Evolutionary conservation across 2,888 invertebrate genomes (phyloP), one percentile per base, ranked within the genome.

Genomic region (Patella ulyssiponensis): DNA sequence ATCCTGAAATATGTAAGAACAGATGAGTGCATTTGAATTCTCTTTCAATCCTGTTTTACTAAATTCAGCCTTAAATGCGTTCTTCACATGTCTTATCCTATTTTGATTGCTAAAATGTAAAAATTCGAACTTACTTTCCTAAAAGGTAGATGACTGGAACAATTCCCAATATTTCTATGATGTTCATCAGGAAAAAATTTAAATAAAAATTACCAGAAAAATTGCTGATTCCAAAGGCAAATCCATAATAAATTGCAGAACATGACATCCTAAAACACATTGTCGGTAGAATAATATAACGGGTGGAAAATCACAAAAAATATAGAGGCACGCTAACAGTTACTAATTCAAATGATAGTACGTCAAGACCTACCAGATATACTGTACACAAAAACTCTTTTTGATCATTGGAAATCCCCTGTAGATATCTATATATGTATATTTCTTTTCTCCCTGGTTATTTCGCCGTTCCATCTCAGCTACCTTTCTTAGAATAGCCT

Each of bases 131-230:
- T 64, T 64, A 64, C 64, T 64, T 64, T 64, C 20, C 20, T 64
- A 64, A 23, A 64, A 64, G 23, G 23, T 64, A 64, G 23, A 64
- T 64, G 14, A 64, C 23, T 64, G 64, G 64, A 23, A 23, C 11
- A 64, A 64, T 70, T 11, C 74, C 72, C 0, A 78, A 78, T 12
- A 79, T 54, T 84, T 93, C 93, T 73, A 93, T 86, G 15, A 87
- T 83, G 4, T 92, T 92, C 70, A 92, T 91, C 12, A 92, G 82
- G 5, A 92, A 90, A 77, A 93, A 91, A 81, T 92, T 92, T 11
- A 92, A 81, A 85, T 93, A 93, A 4, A 92, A 88, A 80, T 93
- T 91, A 11, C 91, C 89, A 53, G 90, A 89, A 64, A 93, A 86
- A 69, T 89, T 90, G 1, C 92, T 91, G 7, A 92, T 83, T 51